Evolutionary conservation across 2,888 invertebrate genomes (phyloP).

Genomic region (Neocrepidodera transversa): DNA sequence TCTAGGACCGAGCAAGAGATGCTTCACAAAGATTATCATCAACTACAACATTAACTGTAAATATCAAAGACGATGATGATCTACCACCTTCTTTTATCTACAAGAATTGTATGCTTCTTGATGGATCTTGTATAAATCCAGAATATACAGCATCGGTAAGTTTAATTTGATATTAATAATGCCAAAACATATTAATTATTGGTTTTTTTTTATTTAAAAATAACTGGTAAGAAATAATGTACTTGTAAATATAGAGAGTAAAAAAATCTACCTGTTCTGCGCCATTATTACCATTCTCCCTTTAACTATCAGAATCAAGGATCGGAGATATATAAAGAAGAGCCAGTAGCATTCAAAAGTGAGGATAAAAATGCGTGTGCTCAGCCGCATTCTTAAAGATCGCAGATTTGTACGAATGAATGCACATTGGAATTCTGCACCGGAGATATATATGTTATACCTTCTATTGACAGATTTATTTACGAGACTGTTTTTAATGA

Average conservation of each 20-base stretch:
- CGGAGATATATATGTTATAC: slow-evolving; percentile 2
- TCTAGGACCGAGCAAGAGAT: slow-evolving; percentile 85
- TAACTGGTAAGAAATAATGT: no score
- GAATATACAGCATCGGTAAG: slow-evolving; percentile 84
- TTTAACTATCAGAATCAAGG: no score
- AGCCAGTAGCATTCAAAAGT: slow-evolving; percentile 2
- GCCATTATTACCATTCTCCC: no score
- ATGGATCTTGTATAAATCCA: slow-evolving; percentile 86
- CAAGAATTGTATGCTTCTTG: slow-evolving; percentile 81
- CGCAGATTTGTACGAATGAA: slow-evolving; percentile 14
- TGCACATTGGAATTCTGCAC: slow-evolving; percentile 6
- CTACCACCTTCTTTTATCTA: slow-evolving; percentile 91
- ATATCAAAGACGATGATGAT: slow-evolving; percentile 88
- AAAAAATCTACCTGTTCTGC: no score
- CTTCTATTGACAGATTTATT: slow-evolving; percentile 9
- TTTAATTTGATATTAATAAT: no score
- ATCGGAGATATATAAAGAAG: background rate
- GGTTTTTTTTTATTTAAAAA: no score
- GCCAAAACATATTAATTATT: no score
- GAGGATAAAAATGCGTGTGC: slow-evolving; percentile 1
- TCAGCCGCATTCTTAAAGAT: slow-evolving; percentile 8
- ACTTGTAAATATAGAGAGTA: no score
- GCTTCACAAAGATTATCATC: slow-evolving; percentile 78
- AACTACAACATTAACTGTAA: slow-evolving; percentile 84
- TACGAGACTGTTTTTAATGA: slow-evolving; percentile 1